A percentile compares a stretch with the other conserved stretches of the same genome.
Conservation (phyloP, 2,888 invertebrate species). For the Cantharis lateralis region DNA sequence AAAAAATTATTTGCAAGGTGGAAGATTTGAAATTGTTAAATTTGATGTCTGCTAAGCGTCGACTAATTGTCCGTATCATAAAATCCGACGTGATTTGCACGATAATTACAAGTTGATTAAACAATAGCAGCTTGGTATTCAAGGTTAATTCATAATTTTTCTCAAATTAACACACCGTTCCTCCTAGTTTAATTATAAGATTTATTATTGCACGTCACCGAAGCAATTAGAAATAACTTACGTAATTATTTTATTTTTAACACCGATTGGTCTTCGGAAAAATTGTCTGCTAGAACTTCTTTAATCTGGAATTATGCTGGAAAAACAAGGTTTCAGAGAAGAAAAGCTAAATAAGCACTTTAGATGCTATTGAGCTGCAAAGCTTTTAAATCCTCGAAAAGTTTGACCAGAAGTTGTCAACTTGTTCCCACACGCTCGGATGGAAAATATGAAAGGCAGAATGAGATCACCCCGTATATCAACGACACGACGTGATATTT, state of each 20-base stretch:
- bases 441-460: not conserved
- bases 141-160: not conserved
- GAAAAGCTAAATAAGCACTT: not conserved
- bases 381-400: not conserved
- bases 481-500: not conserved
- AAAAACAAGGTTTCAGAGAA: not conserved
- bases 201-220: not conserved
- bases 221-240: not conserved
- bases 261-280: not conserved
- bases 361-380: not conserved
- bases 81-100: conserved; percentile 17
- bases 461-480: not conserved
- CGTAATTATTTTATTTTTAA: not conserved
- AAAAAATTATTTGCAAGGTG: not conserved
- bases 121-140: conserved; percentile 9
- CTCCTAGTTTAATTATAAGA: not conserved
- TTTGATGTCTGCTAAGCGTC: conserved; percentile 2
- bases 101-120: conserved; percentile 16
- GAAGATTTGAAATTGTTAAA: no score
- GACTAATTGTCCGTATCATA: conserved; percentile 8
- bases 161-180: not conserved
- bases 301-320: not conserved
- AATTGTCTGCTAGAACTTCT: not conserved
- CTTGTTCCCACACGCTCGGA: not conserved
- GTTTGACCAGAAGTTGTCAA: not conserved